phyloP scores from a whole-genome alignment of 2,113 vertebrate species.

The Corapipo altera region DNA sequence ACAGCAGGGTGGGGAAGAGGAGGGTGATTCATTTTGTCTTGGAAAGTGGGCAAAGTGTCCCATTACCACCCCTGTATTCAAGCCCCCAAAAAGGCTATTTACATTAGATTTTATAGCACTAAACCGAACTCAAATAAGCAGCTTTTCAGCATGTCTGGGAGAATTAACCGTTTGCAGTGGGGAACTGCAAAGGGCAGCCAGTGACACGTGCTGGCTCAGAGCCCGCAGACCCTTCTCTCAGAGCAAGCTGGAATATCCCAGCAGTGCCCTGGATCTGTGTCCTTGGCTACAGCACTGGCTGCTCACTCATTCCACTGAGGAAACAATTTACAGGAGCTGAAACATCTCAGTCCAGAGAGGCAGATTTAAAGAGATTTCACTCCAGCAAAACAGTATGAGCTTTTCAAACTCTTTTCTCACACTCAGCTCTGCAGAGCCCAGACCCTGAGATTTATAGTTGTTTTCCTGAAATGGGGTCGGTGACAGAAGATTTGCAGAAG shows the following conservation, averaged over 20 bases:
- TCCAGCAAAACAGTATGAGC: neutral
- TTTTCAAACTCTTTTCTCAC: neutral
- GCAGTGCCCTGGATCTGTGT: neutral
- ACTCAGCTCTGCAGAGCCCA: neutral
- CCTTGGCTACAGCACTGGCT: neutral
- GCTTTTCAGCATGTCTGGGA: neutral
- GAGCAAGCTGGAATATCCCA: neutral
- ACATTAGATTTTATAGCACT: neutral
- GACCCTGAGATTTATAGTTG: neutral
- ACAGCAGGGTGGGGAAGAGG: neutral
- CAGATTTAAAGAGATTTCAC: neutral
- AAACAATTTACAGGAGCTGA: neutral
- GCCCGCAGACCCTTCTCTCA: neutral
- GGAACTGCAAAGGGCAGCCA: neutral
- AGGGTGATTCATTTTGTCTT: neutral
- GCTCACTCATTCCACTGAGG: neutral
- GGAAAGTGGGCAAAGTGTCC: neutral
- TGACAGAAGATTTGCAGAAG: neutral
- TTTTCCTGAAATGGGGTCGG: neutral
- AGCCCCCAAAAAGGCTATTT: neutral
- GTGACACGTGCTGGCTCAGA: accelerated
- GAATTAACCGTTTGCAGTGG: neutral
- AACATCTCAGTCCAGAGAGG: neutral
- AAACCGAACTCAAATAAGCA: neutral
- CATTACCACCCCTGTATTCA: neutral